Base-by-base conservation (phyloP, 2,888 invertebrate genomes). In the Eumerus sabulonum region DNA sequence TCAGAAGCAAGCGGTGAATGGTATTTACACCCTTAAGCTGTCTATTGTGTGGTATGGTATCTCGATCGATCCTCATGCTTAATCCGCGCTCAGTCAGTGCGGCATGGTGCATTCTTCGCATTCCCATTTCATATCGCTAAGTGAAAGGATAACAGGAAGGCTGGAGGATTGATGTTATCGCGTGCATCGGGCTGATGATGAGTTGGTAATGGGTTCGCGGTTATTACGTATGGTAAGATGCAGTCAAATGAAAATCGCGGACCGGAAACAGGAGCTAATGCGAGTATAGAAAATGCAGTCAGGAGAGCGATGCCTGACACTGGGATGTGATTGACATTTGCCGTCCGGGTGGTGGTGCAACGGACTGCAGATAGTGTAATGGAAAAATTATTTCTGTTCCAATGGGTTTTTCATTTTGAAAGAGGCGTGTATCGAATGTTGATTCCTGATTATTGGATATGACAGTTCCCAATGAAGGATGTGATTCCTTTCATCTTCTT, bases 171-270 rank as follows among this genome's bases (percentile, higher is more conserved):
- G 27, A 27, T 27, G 27, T 27, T 27, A 27, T 27, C 27, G 27
- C 27, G 7, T 7, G 27, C 3, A 27, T 27, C 27, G n/a, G n/a
- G n/a, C 54, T 50, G 35, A 54, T 51, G 45, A 11, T 47, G 66
- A 51, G 9, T 51, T 57, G 7, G 19, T 51, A 57, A 70, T 64
- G 53, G 56, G 62, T 38, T 66, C 67, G 77, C 73, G 77, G 67
- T 66, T 76, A 66, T 71, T 71, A n/a, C n/a, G n/a, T n/a, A n/a
- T n/a, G n/a, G n/a, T n/a, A 56, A 72, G 71, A 57, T 50, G 66
- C 76, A 76, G 66, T 76, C 76, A 76, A 54, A 76, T 76, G 71
- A 72, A 76, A 76, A 72, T 66, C 76, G 66, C 71, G 40, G 44
- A 60, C 17, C 19, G 11, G 3, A 9, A n/a, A 40, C 56, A 57